Conservation (phyloP, 2,113 vertebrate species). For the Drymodes brunneopygia region DNA sequence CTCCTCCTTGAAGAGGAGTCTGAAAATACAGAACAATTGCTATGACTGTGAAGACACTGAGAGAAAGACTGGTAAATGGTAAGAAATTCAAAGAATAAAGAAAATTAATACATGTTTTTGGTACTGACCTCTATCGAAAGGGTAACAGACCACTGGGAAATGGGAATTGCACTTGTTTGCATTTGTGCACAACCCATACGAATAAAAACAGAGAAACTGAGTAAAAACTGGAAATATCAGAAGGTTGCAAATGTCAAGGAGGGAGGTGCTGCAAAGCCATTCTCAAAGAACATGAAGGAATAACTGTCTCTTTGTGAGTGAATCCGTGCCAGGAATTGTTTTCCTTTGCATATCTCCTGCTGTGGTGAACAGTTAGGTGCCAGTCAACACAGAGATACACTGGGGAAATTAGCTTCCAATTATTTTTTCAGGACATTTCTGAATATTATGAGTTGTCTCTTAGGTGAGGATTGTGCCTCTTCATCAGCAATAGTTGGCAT, state of each 20-base stretch:
- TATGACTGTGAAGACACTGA: not conserved
- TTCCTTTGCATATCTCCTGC: not conserved
- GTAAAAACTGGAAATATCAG: not conserved
- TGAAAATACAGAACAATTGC: not conserved
- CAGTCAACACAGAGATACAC: not conserved
- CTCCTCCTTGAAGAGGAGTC: not conserved
- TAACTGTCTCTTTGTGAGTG: not conserved
- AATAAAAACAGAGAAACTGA: not conserved
- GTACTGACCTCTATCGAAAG: not conserved
- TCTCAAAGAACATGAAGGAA: not conserved
- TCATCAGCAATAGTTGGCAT: not conserved
- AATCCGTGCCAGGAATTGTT: not conserved
- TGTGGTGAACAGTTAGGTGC: not conserved
- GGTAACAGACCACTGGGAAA: not conserved
- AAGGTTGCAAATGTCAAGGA: not conserved
- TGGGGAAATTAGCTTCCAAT: not conserved
- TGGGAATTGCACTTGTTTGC: not conserved
- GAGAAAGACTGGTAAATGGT: not conserved
- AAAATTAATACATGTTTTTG: not conserved
- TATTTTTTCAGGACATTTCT: not conserved
- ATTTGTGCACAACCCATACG: not conserved
- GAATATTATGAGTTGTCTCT: not conserved
- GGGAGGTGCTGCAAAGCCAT: not conserved
- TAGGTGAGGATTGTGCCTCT: not conserved
- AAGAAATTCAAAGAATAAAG: not conserved